A percentile compares a stretch with the other conserved stretches of the same genome.
These are phyloP conservation scores for Eumerus sabulonum DNA, from an alignment of 2,888 invertebrate genomes.

Conservation along the genomic window DNA sequence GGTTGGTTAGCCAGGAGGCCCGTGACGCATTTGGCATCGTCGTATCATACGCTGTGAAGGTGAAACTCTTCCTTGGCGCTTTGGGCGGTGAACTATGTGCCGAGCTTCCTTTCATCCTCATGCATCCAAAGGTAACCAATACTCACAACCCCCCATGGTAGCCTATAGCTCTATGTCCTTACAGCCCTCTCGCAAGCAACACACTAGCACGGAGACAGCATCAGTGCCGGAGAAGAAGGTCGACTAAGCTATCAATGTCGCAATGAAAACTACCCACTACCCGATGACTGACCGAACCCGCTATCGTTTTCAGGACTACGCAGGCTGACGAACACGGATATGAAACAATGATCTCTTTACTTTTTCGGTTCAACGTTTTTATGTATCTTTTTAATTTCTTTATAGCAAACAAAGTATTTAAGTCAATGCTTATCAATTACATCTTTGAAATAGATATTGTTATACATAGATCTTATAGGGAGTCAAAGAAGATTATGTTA, in stretches of 20 bases:
- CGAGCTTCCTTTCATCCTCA: conserved; percentile 93
- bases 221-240: conserved; percentile 33
- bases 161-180: not conserved
- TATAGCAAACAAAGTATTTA: conserved; percentile 50
- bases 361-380: conserved; percentile 40
- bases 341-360: not conserved
- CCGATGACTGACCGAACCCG: conserved; percentile 26
- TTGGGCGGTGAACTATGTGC: conserved; percentile 95
- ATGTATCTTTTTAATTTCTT: conserved; percentile 34
- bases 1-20: conserved; percentile 87
- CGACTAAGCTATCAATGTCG: conserved; percentile 34
- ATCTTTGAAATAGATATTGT: conserved; percentile 39
- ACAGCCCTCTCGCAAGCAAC: conserved; percentile 60
- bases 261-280: no score
- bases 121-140: conserved; percentile 89
- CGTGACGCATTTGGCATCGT: conserved; percentile 97
- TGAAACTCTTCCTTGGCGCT: conserved; percentile 95
- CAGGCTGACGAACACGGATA: conserved; percentile 27
- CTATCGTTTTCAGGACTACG: conserved; percentile 10
- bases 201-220: conserved; percentile 1
- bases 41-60: conserved; percentile 96
- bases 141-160: not conserved
- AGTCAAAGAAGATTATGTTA: no score
- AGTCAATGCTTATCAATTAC: conserved; percentile 64
- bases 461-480: conserved; percentile 11